phyloP scores from a whole-genome alignment of 2,113 vertebrate species.

The Gnathonemus echidnorhynchus region DNA sequence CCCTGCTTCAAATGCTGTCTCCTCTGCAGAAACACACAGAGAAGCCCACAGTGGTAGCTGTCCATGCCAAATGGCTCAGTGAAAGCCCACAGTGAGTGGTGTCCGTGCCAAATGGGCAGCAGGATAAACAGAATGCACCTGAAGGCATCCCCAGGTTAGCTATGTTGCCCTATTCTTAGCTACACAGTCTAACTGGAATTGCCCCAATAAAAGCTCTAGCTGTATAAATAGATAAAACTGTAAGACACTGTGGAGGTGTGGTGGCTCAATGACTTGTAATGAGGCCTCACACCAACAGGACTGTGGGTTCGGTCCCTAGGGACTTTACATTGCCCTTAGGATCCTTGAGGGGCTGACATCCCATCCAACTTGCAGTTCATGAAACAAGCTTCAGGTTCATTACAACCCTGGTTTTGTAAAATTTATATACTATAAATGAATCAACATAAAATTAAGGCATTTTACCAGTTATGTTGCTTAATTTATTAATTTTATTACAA shows the following conservation, averaged over 20 bases:
- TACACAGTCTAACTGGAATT: not conserved
- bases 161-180: not conserved
- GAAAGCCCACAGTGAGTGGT: not conserved
- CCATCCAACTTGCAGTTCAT: not conserved
- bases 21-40: slow-evolving; percentile 63
- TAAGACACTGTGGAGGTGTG: not conserved
- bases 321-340: not conserved
- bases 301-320: not conserved
- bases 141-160: not conserved
- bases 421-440: not conserved
- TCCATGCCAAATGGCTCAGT: not conserved
- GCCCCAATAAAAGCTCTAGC: not conserved
- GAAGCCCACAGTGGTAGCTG: slow-evolving; percentile 27
- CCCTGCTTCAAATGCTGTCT: slow-evolving; percentile 93
- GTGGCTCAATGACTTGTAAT: not conserved
- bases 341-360: not conserved
- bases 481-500: not conserved
- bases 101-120: not conserved
- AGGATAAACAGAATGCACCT: not conserved
- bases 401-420: not conserved
- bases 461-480: not conserved
- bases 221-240: not conserved
- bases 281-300: not conserved
- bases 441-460: not conserved
- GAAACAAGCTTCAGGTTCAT: not conserved